A percentile compares a stretch with the other conserved stretches of the same genome.
phyloP scores from a whole-genome alignment of 1,140 invertebrate species.

The Ptiloglossa arizonensis region DNA sequence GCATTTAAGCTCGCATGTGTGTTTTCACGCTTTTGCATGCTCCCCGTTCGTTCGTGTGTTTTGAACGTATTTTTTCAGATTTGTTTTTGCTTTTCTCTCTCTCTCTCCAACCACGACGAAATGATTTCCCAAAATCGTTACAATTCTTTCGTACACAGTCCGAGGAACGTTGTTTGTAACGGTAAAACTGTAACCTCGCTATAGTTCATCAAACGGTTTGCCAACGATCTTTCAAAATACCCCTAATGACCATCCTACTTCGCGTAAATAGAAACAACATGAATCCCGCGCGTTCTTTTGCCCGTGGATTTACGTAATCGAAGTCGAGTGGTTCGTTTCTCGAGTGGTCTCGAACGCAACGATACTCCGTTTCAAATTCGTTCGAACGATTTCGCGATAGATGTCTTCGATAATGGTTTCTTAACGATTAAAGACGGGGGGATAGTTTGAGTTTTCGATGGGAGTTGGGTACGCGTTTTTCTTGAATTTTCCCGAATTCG shows the following conservation, averaged over 20 bases:
- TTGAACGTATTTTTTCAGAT: no score
- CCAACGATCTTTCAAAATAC: slow-evolving; percentile 21
- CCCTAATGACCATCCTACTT: not conserved
- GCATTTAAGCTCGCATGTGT: not conserved
- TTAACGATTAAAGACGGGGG: no score
- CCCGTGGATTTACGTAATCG: not conserved
- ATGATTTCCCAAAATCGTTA: not conserved
- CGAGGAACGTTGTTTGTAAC: not conserved
- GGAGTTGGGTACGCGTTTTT: no score
- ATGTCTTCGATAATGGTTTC: no score
- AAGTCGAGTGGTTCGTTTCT: no score
- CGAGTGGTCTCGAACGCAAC: no score
- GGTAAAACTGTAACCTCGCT: not conserved
- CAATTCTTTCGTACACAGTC: no score
- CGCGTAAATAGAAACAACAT: not conserved
- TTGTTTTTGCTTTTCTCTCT: no score
- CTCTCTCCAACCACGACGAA: not conserved
- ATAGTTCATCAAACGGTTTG: not conserved
- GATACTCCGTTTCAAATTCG: no score
- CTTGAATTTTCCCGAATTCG: no score
- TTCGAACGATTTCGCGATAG: no score
- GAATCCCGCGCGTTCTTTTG: not conserved
- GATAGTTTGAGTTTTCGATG: no score
- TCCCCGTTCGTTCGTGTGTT: not conserved
- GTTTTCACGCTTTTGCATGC: not conserved